Evolutionary conservation across 1,140 invertebrate species (phyloP), one percentile per base, ranked within the genome.

Genomic region (Eufriesea mexicana): DNA sequence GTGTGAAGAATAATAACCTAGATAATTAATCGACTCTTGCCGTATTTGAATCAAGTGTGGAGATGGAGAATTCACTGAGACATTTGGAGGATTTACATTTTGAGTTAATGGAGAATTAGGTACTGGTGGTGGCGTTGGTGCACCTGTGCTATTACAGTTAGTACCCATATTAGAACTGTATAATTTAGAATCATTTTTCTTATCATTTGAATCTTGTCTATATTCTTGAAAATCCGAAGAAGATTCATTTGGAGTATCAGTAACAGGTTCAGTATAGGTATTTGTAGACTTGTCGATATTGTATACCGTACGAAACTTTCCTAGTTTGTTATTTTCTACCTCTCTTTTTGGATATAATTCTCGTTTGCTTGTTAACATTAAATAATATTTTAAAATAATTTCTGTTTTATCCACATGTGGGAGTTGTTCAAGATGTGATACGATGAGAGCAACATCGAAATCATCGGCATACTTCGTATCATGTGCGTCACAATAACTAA

Each of bases 1-100:
- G 86, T 97, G 96, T 0, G 95, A 96, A 25, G 97, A 97, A 90
- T 96, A 97, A 88, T 97, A 97, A 6, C 97, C 97, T 18, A 97
- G 93, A 92, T 97, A 97, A 93, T 96, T 96, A 5, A 97, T 95
- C 18, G 95, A 95, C 90, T 97, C 96, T 86, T 95, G 95, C 45
- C 95, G 95, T 81, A 95, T 94, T 42, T 94, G 93, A 5, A 91
- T 85, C 1, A 93, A 75, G 47, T 93, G 92, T 0, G 91, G 86
- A 0, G 90, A 85, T 23, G 86, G 47, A 7, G 91, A 85, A 0
- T 80, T 59, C 23, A 61, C 62, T 4, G 76, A 67, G 1, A 80
- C 74, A 20, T 82, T 90, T 0, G 88, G 28, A n/a, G 91, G 83
- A 47, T 89, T 85, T 2, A 86, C 59, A 64, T 77, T 93, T 51